Evolutionary conservation across 1,140 invertebrate species (phyloP).

Genomic region (Dermatophagoides farinae): DNA sequence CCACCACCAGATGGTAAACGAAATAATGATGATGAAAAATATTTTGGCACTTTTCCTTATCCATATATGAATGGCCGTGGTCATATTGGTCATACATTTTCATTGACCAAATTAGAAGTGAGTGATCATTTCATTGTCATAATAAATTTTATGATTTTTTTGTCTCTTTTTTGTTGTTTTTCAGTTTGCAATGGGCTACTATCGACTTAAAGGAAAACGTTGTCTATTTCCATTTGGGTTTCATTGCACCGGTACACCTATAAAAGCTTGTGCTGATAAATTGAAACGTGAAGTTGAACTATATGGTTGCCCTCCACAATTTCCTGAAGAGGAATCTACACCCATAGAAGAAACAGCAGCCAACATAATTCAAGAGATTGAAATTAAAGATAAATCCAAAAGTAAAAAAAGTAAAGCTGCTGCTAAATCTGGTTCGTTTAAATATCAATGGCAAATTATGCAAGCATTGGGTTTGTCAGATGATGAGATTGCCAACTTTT

Average conservation of each 20-base stretch:
- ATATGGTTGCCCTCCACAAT: conserved; percentile 79
- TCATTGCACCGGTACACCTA: conserved; percentile 94
- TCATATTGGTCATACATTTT: conserved; percentile 94
- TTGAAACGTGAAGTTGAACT: conserved; percentile 74
- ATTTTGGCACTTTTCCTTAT: conserved; percentile 84
- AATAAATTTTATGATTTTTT: neutral
- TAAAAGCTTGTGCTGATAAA: conserved; percentile 95
- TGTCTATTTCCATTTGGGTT: conserved; percentile 94
- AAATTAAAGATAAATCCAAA: conserved; percentile 79
- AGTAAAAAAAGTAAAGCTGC: conserved; percentile 96
- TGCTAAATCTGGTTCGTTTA: conserved; percentile 66
- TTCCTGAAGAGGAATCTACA: conserved; percentile 38
- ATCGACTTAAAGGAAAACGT: conserved; percentile 70
- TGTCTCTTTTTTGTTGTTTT: conserved; percentile 12
- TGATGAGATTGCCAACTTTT: conserved; percentile 79
- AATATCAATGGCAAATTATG: conserved; percentile 99
- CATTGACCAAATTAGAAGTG: conserved; percentile 80
- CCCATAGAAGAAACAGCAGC: conserved; percentile 28
- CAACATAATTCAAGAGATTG: conserved; percentile 34
- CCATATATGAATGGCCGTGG: conserved; percentile 98
- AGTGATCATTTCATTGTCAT: neutral
- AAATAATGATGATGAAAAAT: conserved; percentile 49
- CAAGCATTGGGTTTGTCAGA: conserved; percentile 64
- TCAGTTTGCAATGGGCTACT: conserved; percentile 73
- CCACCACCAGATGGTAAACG: conserved; percentile 11